Percentiles rank a stretch among this genome's conserved stretches.
phyloP scores from a whole-genome alignment of 2,797 vertebrate genomes.

The Lophura swinhoii region DNA sequence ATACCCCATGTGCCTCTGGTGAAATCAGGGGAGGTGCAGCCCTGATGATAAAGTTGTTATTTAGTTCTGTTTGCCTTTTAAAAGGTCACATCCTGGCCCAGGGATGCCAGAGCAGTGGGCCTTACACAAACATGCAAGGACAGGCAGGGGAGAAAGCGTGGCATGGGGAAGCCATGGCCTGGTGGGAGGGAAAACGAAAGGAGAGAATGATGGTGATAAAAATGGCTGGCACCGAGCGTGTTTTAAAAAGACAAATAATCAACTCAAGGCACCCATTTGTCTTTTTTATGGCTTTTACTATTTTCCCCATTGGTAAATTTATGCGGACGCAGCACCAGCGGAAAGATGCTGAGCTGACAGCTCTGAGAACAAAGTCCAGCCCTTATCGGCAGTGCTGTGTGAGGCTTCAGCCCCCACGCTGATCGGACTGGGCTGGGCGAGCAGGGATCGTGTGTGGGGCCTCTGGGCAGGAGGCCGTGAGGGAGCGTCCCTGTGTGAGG shows the following conservation, averaged over 20 bases:
- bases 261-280: not conserved
- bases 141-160: not conserved
- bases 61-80: not conserved
- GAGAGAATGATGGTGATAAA: not conserved
- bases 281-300: not conserved
- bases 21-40: fast-evolving
- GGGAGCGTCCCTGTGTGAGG: too few relatives aligned
- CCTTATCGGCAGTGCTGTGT: not conserved
- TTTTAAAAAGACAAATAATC: not conserved
- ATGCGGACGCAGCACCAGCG: fast-evolving
- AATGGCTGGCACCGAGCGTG: fast-evolving
- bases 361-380: fast-evolving
- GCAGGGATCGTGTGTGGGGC: not conserved
- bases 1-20: fast-evolving
- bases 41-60: fast-evolving
- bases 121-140: fast-evolving
- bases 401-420: fast-evolving
- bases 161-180: not conserved
- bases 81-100: fast-evolving
- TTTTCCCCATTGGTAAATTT: not conserved
- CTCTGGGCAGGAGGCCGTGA: not conserved
- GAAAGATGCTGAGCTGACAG: not conserved
- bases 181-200: not conserved
- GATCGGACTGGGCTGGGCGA: not conserved
- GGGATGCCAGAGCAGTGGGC: not conserved